Evolutionary conservation across 2,113 vertebrate species (phyloP), one percentile per base, ranked within the genome.

Genomic region (Verasper variegatus): DNA sequence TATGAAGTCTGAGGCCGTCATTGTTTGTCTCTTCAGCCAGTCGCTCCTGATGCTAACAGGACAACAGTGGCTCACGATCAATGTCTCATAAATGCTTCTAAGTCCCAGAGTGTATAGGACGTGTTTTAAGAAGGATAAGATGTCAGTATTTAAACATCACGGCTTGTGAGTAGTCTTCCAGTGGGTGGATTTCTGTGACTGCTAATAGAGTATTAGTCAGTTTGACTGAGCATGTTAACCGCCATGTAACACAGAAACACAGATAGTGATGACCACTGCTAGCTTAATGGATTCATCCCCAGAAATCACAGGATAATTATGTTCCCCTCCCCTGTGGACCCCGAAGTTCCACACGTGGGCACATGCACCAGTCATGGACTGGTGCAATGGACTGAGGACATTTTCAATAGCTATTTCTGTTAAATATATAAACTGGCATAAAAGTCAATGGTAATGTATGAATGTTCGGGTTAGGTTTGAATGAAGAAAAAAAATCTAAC

Each of bases 101-200:
- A 90, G 51, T 86, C 52, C 64, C 68, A 26, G 58, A 65, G 76
- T 82, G 63, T 31, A 31, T 31, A 31, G 27, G 27, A 31, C 0
- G 27, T 5, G 3, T 31, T 31, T 31, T 31, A 31, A 31, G 27
- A 31, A 31, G 27, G 27, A 31, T 31, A 31, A 4, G 4, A 31
- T 31, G 27, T 31, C 27, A 31, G 27, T 31, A 31, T 31, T 31
- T 31, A 31, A 31, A 31, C 27, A 31, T 31, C 27, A 31, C 24
- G 66, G 68, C 51, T 73, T 72, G 70, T 78, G 79, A 83, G 80
- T 82, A 82, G 88, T 83, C 79, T 26, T 79, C 37, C 17, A 21
- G 52, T 73, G 60, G 57, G 77, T 76, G 76, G 75, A 72, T 74
- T 27, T 31, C 66, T 77, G 51, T 52, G 4, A n/a, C 51, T 20